Conservation (phyloP, 2,888 invertebrate genomes). For the Mimumesa dahlbomi region DNA sequence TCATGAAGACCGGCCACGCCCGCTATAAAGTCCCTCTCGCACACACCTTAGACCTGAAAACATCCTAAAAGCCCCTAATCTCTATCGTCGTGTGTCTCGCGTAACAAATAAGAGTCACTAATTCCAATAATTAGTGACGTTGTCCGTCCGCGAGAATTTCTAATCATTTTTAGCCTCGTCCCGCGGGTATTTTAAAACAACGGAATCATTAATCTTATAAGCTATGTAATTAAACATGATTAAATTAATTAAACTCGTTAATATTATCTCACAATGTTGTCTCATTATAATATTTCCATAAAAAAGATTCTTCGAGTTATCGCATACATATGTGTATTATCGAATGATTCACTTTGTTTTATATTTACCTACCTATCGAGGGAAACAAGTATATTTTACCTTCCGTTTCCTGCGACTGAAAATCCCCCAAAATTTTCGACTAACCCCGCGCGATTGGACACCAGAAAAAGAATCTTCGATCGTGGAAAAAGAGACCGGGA, state of each 20-base stretch:
- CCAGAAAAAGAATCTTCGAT: slow-evolving; percentile 56
- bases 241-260: no score
- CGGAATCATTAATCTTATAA: no score
- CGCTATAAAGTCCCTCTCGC: slow-evolving; percentile 72
- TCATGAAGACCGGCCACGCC: slow-evolving; percentile 73
- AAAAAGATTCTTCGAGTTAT: not conserved
- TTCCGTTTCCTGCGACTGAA: slow-evolving; percentile 13
- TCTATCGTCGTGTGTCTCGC: slow-evolving; percentile 37
- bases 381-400: no score
- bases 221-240: no score
- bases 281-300: no score
- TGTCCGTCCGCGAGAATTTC: slow-evolving; percentile 21
- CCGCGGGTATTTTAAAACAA: no score
- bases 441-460: slow-evolving; percentile 13
- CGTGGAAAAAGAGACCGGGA: slow-evolving; percentile 21
- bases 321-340: no score
- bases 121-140: slow-evolving; percentile 67
- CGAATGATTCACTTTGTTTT: no score
- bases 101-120: slow-evolving; percentile 61
- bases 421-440: slow-evolving; percentile 8
- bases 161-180: no score
- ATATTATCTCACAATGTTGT: no score
- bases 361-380: no score
- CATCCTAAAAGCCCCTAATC: slow-evolving; percentile 58
- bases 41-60: slow-evolving; percentile 27